Percentiles rank a stretch among this genome's conserved stretches.
These are phyloP conservation scores for Mesoclemmys tuberculata DNA, from an alignment of 2,113 vertebrate genomes.

Conservation along the genomic window DNA sequence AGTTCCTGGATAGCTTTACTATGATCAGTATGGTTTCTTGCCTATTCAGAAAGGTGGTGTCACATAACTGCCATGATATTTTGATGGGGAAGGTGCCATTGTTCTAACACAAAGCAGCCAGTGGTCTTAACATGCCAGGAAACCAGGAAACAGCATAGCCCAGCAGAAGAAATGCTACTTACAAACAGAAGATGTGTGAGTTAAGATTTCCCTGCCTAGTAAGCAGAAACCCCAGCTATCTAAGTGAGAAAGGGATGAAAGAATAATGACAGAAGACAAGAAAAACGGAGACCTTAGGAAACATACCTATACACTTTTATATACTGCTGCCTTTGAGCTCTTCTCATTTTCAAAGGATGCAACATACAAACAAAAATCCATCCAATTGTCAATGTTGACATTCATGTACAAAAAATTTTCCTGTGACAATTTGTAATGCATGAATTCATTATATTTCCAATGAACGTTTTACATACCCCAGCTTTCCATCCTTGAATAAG, in stretches of 20 bases:
- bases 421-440: conserved; percentile 52
- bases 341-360: conserved; percentile 52
- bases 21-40: conserved; percentile 8
- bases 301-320: conserved; percentile 41
- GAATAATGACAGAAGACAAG: conserved; percentile 44
- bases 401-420: conserved; percentile 59
- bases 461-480: conserved; percentile 27
- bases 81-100: neutral
- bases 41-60: neutral
- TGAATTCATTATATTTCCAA: conserved; percentile 41
- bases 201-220: conserved; percentile 54
- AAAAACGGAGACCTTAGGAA: conserved; percentile 49
- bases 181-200: conserved; percentile 49
- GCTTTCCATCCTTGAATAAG: conserved; percentile 36
- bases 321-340: conserved; percentile 24
- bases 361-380: conserved; percentile 51
- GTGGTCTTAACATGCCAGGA: neutral
- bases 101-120: conserved; percentile 10
- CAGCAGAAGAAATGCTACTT: conserved; percentile 33
- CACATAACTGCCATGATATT: conserved; percentile 10
- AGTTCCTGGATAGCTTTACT: conserved; percentile 3
- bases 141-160: conserved; percentile 6
- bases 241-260: conserved; percentile 41
- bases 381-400: conserved; percentile 52
- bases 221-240: conserved; percentile 47